Base-by-base conservation (phyloP, 2,888 invertebrate species). In the Oscheius sp. region DNA sequence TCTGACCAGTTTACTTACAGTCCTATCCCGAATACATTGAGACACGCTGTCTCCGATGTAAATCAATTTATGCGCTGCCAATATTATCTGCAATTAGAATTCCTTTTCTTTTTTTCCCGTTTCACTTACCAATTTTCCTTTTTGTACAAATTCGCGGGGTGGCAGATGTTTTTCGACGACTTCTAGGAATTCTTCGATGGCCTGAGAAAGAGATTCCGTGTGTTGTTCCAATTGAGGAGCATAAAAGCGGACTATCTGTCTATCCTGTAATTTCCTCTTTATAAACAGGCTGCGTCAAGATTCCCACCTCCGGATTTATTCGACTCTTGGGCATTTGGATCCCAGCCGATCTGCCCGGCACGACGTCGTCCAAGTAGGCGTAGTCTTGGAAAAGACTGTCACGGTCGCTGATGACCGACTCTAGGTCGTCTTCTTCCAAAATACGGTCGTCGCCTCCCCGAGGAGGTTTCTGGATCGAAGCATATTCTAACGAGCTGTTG, bases 1-100 rank as follows among this genome's bases (percentile, higher is more conserved):
- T 18, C 75, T 23, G 49, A 83, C 46, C 21, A 35, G 46, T 9
- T 53, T n/a, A 6, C 35, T 55, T 12, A 53, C 21, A 1, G 25
- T 13, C 66, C 52, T 61, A 55, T 76, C 73, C 61, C 45, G 46
- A 16, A 83, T 64, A 55, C 81, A 80, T 64, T 82, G 92, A 89
- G 95, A 93, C 35, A 96, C 93, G 63, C 94, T 95, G 90, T 97
- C 96, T 66, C 96, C 96, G 76, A 96, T 95, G 88, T 94, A 94
- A 23, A 97, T 94, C 87, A 97, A 91, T 89, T 95, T 93, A 88
- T 96, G 96, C 29, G 95, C 96, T 89, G 94, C 94, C 63, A 97
- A 91, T 45, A 96, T 79, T 25, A 79, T 77, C 79, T 78, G 56
- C n/a, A 70, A 74, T 35, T 6, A 6, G 35, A 35, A 9, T 35